Conservation (phyloP, 2,113 vertebrate genomes). For the Petaurus breviceps region DNA sequence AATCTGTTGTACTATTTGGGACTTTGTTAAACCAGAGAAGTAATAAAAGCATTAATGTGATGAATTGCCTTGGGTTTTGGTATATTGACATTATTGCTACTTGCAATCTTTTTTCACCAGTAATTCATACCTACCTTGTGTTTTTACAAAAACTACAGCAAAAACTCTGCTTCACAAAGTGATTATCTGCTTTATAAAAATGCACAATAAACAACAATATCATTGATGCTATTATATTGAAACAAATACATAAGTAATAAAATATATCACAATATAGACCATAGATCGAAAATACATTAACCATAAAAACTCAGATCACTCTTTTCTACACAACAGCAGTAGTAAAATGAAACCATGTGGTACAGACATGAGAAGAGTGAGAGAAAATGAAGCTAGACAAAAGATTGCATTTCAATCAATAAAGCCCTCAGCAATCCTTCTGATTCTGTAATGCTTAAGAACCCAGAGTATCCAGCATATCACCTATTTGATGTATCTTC, state of each 20-base stretch:
- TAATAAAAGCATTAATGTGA: neutral
- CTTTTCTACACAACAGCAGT: neutral
- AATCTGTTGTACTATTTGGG: neutral
- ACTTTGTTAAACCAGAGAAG: constrained; percentile 10
- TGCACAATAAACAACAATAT: neutral
- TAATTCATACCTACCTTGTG: neutral
- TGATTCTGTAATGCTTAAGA: neutral
- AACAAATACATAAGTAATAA: neutral
- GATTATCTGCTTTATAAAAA: neutral
- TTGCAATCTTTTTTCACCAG: neutral
- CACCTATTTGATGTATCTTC: neutral
- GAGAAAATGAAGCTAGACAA: neutral
- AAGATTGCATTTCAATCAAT: neutral
- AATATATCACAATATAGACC: neutral
- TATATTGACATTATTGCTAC: neutral
- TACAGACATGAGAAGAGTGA: neutral
- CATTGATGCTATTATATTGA: neutral
- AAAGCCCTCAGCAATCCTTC: neutral
- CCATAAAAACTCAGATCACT: neutral
- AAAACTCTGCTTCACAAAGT: neutral
- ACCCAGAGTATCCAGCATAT: neutral
- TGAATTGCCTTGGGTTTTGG: neutral
- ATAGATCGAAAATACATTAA: neutral
- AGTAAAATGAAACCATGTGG: neutral
- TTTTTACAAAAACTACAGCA: neutral